Percentiles rank a stretch among this genome's conserved stretches.
Evolutionary conservation across 2,888 invertebrate species (phyloP).

Genomic region (Hirudinaria manillensis): DNA sequence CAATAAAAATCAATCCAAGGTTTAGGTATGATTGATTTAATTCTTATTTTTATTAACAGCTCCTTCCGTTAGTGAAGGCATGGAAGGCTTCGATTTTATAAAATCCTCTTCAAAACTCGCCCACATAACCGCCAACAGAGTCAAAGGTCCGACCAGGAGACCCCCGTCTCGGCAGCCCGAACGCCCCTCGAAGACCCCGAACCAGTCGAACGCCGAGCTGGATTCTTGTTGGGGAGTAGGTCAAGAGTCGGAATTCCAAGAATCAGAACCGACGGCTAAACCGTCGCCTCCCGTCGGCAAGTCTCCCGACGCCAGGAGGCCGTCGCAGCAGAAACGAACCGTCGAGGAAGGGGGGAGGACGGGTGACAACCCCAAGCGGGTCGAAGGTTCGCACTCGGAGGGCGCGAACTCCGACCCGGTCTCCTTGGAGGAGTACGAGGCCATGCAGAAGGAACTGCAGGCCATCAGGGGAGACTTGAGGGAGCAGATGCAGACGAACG

Average conservation of each 20-base stretch:
- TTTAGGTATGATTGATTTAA: too few relatives aligned
- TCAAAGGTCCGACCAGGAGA: slow-evolving; percentile 24
- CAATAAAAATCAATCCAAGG: too few relatives aligned
- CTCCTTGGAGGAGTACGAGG: slow-evolving; percentile 25
- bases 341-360: neutral
- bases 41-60: too few relatives aligned
- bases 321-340: neutral
- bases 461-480: slow-evolving; percentile 7
- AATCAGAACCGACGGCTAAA: neutral
- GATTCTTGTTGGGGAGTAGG: slow-evolving; percentile 15
- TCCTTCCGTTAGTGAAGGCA: too few relatives aligned
- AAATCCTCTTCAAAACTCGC: slow-evolving; percentile 12
- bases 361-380: neutral
- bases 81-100: neutral
- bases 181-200: neutral
- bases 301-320: neutral
- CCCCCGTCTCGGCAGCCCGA: slow-evolving; percentile 9
- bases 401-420: neutral
- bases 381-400: neutral
- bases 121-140: slow-evolving; percentile 28
- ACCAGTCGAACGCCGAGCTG: neutral
- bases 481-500: slow-evolving; percentile 27
- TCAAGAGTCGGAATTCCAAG: neutral
- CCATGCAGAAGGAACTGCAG: slow-evolving; percentile 9
- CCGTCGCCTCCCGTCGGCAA: neutral